Evolutionary conservation across 1,140 invertebrate genomes (phyloP).

Genomic region (Teleopsis dalmanni): DNA sequence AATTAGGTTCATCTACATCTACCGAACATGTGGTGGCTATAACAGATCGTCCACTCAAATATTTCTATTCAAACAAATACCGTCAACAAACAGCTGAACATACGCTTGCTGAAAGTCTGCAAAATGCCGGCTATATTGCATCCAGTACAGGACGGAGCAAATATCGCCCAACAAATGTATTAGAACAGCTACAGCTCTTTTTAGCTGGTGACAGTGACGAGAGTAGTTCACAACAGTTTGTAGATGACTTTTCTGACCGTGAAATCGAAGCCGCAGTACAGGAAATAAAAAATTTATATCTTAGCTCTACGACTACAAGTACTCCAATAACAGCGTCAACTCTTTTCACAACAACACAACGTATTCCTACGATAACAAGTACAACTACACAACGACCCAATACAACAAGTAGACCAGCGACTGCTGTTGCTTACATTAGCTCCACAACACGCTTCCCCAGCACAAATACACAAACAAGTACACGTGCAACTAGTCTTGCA

Average conservation of each 20-base stretch:
- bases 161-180: slow-evolving; percentile 16
- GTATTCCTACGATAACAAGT: not conserved
- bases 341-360: slow-evolving; percentile 7
- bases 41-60: slow-evolving; percentile 31
- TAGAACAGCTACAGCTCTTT: slow-evolving; percentile 34
- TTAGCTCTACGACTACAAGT: not conserved
- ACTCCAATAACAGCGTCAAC: slow-evolving; percentile 5
- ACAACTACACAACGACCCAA: slow-evolving; percentile 9
- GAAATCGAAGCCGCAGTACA: slow-evolving; percentile 26
- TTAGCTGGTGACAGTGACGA: slow-evolving; percentile 30
- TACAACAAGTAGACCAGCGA: slow-evolving; percentile 13
- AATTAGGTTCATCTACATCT: slow-evolving; percentile 8
- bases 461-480: slow-evolving; percentile 1
- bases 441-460: slow-evolving; percentile 20
- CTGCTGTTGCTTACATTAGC: slow-evolving; percentile 21
- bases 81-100: slow-evolving; percentile 30
- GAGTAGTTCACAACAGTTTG: slow-evolving; percentile 34
- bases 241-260: slow-evolving; percentile 26
- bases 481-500: slow-evolving; percentile 4
- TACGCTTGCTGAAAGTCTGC: slow-evolving; percentile 31
- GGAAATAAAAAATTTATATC: slow-evolving; percentile 24
- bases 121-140: slow-evolving; percentile 34
- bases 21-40: slow-evolving; percentile 21
- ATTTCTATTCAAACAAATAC: slow-evolving; percentile 33
- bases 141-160: slow-evolving; percentile 15